phyloP scores from a whole-genome alignment of 2,888 invertebrate species.

The Cryptus viduatorius region DNA sequence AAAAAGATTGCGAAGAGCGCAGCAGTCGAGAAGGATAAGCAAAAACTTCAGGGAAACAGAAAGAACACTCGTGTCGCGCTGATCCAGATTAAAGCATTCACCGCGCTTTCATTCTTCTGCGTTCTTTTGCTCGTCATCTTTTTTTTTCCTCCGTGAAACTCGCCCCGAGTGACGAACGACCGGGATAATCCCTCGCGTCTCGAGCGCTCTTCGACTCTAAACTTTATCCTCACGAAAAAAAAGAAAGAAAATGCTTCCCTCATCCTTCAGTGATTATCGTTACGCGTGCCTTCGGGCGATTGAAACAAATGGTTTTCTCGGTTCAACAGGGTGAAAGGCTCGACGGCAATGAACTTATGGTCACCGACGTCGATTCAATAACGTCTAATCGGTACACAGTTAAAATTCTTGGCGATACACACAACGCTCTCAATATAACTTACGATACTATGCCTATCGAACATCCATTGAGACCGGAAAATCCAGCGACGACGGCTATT shows the following conservation, averaged over 20 bases:
- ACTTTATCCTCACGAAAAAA: conserved; percentile 10
- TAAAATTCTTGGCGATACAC: conserved; percentile 81
- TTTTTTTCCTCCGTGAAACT: conserved; percentile 14
- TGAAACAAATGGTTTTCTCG: conserved; percentile 40
- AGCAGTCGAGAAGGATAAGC: conserved; percentile 46
- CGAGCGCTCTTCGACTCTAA: conserved; percentile 23
- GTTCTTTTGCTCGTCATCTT: conserved; percentile 54
- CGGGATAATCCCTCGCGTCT: conserved; percentile 60
- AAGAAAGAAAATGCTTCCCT: neutral
- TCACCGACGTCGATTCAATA: conserved; percentile 84
- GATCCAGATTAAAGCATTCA: conserved; percentile 79
- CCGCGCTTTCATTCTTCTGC: conserved; percentile 58
- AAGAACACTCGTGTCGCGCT: conserved; percentile 61
- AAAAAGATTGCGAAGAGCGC: neutral
- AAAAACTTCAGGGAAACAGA: conserved; percentile 67
- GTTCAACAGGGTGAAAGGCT: conserved; percentile 82
- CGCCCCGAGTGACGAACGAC: conserved; percentile 48
- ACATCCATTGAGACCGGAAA: conserved; percentile 73
- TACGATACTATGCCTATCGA: conserved; percentile 81
- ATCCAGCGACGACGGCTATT: conserved; percentile 78
- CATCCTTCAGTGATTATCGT: conserved; percentile 8
- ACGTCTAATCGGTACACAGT: conserved; percentile 84
- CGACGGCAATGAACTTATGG: conserved; percentile 81
- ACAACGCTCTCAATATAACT: conserved; percentile 82
- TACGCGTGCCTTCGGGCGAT: conserved; percentile 13